These are phyloP conservation scores for Synanthedon tipuliformis DNA, from an alignment of 2,888 invertebrate genomes.

Conservation along the genomic window DNA sequence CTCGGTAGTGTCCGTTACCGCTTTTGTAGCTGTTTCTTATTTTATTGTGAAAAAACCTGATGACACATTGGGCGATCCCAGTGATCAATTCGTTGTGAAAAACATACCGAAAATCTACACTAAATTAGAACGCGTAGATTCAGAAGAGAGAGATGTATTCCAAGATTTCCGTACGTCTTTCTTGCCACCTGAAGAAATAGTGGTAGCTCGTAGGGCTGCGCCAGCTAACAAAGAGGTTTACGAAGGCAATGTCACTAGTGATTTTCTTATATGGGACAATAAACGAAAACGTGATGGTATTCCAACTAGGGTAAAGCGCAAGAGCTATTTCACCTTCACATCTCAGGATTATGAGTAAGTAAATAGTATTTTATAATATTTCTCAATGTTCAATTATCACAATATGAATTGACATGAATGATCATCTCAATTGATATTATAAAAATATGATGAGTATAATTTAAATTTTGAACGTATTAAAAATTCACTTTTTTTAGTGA, in stretches of 20 bases:
- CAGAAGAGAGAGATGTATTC: constrained; percentile 71
- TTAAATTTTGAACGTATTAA: too few relatives aligned
- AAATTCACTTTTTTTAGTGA: constrained; percentile 18
- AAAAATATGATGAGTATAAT: too few relatives aligned
- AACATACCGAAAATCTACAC: constrained; percentile 47
- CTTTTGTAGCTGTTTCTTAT: constrained; percentile 26
- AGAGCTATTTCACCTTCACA: constrained; percentile 34
- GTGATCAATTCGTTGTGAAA: constrained; percentile 42
- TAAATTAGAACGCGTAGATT: constrained; percentile 45
- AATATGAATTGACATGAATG: too few relatives aligned
- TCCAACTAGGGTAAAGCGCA: constrained; percentile 43
- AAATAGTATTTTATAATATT: background rate
- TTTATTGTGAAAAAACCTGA: constrained; percentile 28
- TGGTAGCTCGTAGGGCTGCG: constrained; percentile 36
- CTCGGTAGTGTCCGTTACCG: constrained; percentile 22
- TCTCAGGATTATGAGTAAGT: constrained; percentile 47
- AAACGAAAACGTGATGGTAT: constrained; percentile 15
- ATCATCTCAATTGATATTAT: too few relatives aligned
- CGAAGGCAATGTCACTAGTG: constrained; percentile 38
- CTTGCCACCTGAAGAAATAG: constrained; percentile 64
- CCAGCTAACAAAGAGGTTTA: constrained; percentile 21
- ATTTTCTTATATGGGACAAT: constrained; percentile 35
- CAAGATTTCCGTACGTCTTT: constrained; percentile 74
- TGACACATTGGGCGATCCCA: constrained; percentile 39
- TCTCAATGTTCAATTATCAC: too few relatives aligned